Percentiles rank a stretch among this genome's conserved stretches.
Evolutionary conservation across 1,140 invertebrate species (phyloP).

Genomic region (Drosophila pallidifrons): DNA sequence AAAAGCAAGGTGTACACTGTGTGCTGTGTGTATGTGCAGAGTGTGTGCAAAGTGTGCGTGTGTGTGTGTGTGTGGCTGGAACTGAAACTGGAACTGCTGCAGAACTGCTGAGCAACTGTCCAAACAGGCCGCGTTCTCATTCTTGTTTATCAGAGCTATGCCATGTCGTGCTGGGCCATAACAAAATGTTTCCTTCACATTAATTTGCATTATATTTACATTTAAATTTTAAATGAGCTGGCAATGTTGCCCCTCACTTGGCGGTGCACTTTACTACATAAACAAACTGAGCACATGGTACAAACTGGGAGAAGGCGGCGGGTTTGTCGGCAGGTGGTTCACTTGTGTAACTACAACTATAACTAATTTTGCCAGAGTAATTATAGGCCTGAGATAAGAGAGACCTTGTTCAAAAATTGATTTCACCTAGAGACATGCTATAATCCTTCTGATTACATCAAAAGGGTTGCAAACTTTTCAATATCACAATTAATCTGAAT

Average conservation of each 20-base stretch:
- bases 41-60: neutral
- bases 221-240: slow-evolving; percentile 73
- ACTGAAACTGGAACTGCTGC: slow-evolving; percentile 15
- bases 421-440: neutral
- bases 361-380: slow-evolving; percentile 25
- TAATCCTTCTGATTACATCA: too few relatives aligned
- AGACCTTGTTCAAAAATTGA: neutral
- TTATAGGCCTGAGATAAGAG: slow-evolving; percentile 16
- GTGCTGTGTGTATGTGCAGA: slow-evolving; percentile 8
- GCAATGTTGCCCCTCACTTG: slow-evolving; percentile 14
- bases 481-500: too few relatives aligned
- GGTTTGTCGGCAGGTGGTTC: slow-evolving; percentile 26
- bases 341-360: slow-evolving; percentile 11
- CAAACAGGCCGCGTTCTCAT: slow-evolving; percentile 58
- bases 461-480: too few relatives aligned
- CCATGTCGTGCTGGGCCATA: slow-evolving; percentile 43
- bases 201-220: slow-evolving; percentile 81
- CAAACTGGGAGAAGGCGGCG: neutral
- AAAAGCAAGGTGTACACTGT: slow-evolving; percentile 2
- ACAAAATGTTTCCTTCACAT: slow-evolving; percentile 74
- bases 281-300: neutral
- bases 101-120: slow-evolving; percentile 65
- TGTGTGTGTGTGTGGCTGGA: slow-evolving; percentile 9
- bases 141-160: slow-evolving; percentile 60
- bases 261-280: slow-evolving; percentile 46